phyloP scores from a whole-genome alignment of 2,113 vertebrate genomes.

The Girardinichthys multiradiatus region DNA sequence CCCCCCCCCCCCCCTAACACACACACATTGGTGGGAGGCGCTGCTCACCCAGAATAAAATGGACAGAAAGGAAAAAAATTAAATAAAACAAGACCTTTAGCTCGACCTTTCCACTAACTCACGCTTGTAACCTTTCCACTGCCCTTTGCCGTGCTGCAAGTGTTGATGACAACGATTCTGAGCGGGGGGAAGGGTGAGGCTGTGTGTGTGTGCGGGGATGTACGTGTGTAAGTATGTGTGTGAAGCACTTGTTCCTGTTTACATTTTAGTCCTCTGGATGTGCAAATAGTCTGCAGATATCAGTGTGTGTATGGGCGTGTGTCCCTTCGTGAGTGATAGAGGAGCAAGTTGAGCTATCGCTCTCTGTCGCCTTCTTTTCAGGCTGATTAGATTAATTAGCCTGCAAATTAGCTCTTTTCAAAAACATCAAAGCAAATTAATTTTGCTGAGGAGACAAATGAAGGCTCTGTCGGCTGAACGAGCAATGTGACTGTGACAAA shows the following conservation, averaged over 20 bases:
- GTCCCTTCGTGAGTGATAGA: constrained; percentile 34
- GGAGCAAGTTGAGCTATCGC: constrained; percentile 23
- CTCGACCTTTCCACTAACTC: constrained; percentile 80
- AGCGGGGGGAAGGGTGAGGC: constrained; percentile 41
- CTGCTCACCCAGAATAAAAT: constrained; percentile 51
- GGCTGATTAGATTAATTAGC: constrained; percentile 73
- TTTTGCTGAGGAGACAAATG: constrained; percentile 66
- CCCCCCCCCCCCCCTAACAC: not conserved
- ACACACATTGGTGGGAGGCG: constrained; percentile 60
- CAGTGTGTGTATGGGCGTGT: constrained; percentile 33
- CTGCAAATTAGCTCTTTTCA: constrained; percentile 70
- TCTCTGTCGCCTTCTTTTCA: constrained; percentile 29
- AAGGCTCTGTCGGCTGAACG: constrained; percentile 36
- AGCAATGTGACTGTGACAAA: constrained; percentile 26
- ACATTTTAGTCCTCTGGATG: constrained; percentile 45
- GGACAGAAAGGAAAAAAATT: constrained; percentile 44
- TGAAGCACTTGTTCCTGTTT: constrained; percentile 53
- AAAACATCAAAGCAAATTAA: constrained; percentile 74
- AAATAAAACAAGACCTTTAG: constrained; percentile 76
- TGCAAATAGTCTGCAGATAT: constrained; percentile 45
- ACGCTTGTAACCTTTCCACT: constrained; percentile 76
- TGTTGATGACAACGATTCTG: constrained; percentile 76
- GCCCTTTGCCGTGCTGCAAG: constrained; percentile 79
- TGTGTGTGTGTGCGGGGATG: constrained; percentile 1
- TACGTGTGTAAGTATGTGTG: constrained; percentile 20